phyloP scores from a whole-genome alignment of 2,888 invertebrate species.

The Magallana nippona region DNA sequence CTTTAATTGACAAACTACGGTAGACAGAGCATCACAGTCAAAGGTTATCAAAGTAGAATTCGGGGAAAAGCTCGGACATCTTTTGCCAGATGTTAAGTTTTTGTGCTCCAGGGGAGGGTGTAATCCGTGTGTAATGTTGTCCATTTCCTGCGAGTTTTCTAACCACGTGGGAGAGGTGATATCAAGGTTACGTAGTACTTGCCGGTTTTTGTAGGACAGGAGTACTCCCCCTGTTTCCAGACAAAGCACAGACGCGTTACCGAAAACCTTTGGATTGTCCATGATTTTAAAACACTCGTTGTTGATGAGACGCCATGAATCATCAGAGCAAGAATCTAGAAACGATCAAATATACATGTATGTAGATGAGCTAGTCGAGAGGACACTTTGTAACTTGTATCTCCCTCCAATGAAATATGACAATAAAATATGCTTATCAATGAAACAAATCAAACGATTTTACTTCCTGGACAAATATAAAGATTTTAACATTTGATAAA shows the following conservation, averaged over 20 bases:
- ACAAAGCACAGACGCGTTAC: not conserved
- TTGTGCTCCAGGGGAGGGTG: not conserved
- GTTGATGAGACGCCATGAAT: not conserved
- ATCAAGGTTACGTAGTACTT: not conserved
- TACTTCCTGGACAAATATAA: too few species aligned
- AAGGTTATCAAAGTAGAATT: too few species aligned
- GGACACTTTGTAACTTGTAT: too few species aligned
- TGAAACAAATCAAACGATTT: too few species aligned
- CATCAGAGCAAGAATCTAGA: not conserved
- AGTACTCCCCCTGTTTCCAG: not conserved
- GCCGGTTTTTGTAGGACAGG: not conserved
- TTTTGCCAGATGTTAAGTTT: not conserved
- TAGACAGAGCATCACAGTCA: too few species aligned
- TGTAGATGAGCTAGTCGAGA: too few species aligned
- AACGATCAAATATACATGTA: not conserved
- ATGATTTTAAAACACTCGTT: not conserved
- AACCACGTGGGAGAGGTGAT: constrained; percentile 6
- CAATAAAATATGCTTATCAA: too few species aligned
- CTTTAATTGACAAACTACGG: too few species aligned
- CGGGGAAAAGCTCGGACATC: not conserved
- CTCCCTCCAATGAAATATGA: too few species aligned
- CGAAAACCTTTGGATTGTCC: not conserved
- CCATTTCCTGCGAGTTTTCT: not conserved
- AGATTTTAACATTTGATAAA: too few species aligned
- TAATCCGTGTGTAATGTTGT: not conserved